Evolutionary conservation across 2,888 invertebrate genomes (phyloP).

Genomic region (Torymus auratus): DNA sequence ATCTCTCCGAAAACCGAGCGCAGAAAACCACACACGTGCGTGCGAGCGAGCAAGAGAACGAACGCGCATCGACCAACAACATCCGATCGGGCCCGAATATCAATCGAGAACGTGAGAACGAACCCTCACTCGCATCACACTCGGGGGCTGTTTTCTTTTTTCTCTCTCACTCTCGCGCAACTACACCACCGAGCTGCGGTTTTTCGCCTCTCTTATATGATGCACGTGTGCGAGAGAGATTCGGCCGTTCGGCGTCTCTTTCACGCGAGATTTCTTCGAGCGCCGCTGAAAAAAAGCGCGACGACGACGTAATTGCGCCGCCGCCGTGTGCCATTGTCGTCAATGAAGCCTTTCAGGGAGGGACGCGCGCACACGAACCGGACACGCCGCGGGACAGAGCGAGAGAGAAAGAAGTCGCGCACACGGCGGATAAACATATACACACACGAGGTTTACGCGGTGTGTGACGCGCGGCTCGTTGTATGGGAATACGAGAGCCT

Average conservation of each 20-base stretch:
- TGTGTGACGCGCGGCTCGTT: neutral
- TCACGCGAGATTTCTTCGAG: too few relatives aligned
- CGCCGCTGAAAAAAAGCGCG: neutral
- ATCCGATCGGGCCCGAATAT: conserved; percentile 42
- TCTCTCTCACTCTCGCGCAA: neutral
- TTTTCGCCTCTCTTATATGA: conserved; percentile 24
- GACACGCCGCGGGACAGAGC: conserved; percentile 5
- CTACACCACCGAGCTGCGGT: neutral
- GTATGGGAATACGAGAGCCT: conserved; percentile 37
- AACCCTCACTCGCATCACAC: conserved; percentile 13
- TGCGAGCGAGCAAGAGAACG: too few relatives aligned
- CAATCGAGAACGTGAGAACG: conserved; percentile 58
- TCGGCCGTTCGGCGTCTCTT: too few relatives aligned
- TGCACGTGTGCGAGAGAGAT: too few relatives aligned
- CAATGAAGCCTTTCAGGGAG: conserved; percentile 50
- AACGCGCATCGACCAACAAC: neutral
- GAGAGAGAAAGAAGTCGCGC: neutral
- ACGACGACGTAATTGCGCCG: conserved; percentile 30
- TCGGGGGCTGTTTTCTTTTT: neutral
- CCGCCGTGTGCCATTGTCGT: conserved; percentile 40
- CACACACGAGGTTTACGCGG: conserved; percentile 35
- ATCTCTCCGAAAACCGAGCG: too few relatives aligned
- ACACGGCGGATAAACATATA: neutral
- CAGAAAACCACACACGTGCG: too few relatives aligned
- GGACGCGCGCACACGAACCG: conserved; percentile 38